A percentile compares a stretch with the other conserved stretches of the same genome.
Evolutionary conservation across 2,797 vertebrate species (phyloP).

Genomic region (Urocyon cinereoargenteus): DNA sequence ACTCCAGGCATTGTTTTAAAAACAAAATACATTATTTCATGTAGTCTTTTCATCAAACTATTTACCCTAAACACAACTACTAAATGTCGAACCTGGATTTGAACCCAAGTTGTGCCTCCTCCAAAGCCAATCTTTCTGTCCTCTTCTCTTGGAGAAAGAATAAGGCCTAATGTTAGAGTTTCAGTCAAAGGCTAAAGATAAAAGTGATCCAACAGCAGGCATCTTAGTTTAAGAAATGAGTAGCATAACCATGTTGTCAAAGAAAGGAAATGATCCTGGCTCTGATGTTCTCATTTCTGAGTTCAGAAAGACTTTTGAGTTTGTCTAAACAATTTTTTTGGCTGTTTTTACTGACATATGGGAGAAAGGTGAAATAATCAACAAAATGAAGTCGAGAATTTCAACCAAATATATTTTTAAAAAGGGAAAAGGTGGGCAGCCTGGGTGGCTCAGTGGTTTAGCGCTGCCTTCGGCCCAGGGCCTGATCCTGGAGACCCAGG

Average conservation of each 20-base stretch:
- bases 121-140: background rate
- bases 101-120: conserved; percentile 8
- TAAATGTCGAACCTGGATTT: conserved; percentile 33
- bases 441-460: too few relatives aligned
- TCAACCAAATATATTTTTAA: conserved; percentile 29
- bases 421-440: background rate
- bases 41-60: background rate
- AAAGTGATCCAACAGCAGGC: conserved; percentile 45
- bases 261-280: background rate
- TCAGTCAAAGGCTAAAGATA: conserved; percentile 60
- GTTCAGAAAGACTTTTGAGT: conserved; percentile 31
- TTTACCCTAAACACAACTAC: conserved; percentile 20
- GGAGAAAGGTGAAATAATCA: conserved; percentile 57
- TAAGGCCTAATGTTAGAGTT: conserved; percentile 2
- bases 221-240: conserved; percentile 55
- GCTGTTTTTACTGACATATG: conserved; percentile 10
- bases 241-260: background rate
- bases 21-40: background rate
- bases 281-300: background rate
- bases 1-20: background rate
- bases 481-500: too few relatives aligned
- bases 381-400: conserved; percentile 20
- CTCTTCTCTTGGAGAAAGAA: background rate
- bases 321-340: conserved; percentile 57
- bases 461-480: too few relatives aligned